These are phyloP conservation scores for Conops quadrifasciatus DNA, from an alignment of 2,888 invertebrate species.

Conservation along the genomic window DNA sequence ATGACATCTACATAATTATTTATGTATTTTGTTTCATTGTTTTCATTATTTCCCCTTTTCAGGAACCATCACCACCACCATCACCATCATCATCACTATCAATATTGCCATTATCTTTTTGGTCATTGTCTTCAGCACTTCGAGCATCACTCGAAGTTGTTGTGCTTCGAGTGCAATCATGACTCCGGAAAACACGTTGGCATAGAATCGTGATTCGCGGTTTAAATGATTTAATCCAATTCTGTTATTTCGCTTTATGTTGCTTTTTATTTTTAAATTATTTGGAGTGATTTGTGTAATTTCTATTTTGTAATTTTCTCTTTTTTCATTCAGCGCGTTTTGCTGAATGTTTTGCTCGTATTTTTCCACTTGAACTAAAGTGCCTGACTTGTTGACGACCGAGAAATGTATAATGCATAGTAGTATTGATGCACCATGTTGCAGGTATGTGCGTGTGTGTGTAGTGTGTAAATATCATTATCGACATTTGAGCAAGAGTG, in stretches of 20 bases:
- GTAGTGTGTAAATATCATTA: too few species aligned
- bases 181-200: slow-evolving; percentile 15
- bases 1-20: too few species aligned
- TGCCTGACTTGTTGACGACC: not conserved
- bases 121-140: not conserved
- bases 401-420: too few species aligned
- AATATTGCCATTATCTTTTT: not conserved
- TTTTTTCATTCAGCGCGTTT: too few species aligned
- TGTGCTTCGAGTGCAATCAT: not conserved
- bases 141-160: not conserved
- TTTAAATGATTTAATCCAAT: slow-evolving; percentile 45
- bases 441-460: too few species aligned
- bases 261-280: not conserved
- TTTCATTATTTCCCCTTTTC: not conserved
- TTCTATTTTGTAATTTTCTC: slow-evolving; percentile 12
- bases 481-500: too few species aligned
- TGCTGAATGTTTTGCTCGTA: too few species aligned
- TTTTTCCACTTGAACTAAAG: not conserved
- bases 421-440: too few species aligned
- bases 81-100: not conserved
- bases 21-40: too few species aligned
- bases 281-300: slow-evolving; percentile 26
- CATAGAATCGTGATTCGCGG: slow-evolving; percentile 44
- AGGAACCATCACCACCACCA: not conserved
- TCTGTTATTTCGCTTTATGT: slow-evolving; percentile 29